Percentiles rank a stretch among this genome's conserved stretches.
phyloP scores from a whole-genome alignment of 2,113 vertebrate genomes.

The Chaenogobius annularis region DNA sequence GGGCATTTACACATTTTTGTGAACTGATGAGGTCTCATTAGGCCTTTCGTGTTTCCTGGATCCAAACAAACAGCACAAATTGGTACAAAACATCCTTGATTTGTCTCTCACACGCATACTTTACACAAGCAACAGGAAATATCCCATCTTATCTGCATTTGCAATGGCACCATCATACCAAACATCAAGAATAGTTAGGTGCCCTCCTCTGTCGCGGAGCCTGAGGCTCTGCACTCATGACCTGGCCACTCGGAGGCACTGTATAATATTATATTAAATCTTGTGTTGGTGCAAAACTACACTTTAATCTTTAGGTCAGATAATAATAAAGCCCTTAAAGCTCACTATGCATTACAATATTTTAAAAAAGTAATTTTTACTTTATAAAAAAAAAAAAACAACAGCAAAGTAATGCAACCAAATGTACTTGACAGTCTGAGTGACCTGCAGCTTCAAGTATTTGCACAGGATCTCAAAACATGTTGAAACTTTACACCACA shows the following conservation, averaged over 20 bases:
- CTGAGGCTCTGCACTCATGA: background rate
- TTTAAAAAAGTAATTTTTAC: no score
- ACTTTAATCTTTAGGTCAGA: background rate
- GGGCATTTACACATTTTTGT: background rate
- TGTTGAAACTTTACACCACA: background rate
- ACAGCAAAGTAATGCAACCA: background rate
- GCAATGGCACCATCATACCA: background rate
- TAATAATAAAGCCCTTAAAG: background rate
- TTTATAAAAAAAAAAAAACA: constrained; percentile 1
- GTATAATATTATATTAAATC: background rate
- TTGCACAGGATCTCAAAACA: background rate
- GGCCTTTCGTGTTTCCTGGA: constrained; percentile 48
- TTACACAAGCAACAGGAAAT: background rate
- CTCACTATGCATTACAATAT: no score
- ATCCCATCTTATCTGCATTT: background rate
- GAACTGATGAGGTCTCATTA: constrained; percentile 27
- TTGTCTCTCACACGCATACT: background rate
- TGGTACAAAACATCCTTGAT: constrained; percentile 3
- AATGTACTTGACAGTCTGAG: background rate
- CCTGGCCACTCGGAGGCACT: background rate
- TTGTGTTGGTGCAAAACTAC: background rate
- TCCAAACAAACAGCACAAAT: constrained; percentile 35
- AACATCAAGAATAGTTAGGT: background rate
- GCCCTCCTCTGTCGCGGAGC: background rate
- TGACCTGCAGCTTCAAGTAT: background rate